Evolutionary conservation across 2,888 invertebrate genomes (phyloP).

Genomic region (Machimus atricapillus): DNA sequence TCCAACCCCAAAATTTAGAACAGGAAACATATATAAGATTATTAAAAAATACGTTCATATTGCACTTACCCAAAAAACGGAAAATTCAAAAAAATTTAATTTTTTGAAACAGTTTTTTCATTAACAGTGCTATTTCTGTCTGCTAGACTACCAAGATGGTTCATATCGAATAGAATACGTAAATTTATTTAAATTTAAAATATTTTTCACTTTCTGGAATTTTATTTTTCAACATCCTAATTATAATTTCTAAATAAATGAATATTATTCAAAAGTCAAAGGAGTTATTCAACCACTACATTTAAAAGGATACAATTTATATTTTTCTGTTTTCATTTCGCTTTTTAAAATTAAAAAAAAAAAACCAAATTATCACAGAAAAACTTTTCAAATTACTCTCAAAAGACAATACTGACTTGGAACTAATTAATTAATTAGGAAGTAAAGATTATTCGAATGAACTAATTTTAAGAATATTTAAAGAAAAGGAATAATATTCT

Average conservation of each 20-base stretch:
- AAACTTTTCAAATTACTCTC: constrained; percentile 36
- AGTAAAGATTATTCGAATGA: constrained; percentile 3
- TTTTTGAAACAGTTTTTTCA: no score
- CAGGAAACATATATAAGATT: no score
- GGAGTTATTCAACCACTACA: constrained; percentile 11
- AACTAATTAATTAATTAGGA: constrained; percentile 24
- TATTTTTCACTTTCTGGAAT: no score
- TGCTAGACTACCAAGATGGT: no score
- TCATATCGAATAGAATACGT: background rate
- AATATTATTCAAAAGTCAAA: background rate
- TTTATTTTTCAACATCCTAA: background rate
- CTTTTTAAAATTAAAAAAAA: constrained; percentile 4
- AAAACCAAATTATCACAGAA: background rate
- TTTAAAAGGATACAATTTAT: constrained; percentile 16
- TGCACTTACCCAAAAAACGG: no score
- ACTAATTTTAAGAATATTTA: constrained; percentile 23
- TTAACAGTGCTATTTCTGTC: no score
- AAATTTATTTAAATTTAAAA: no score
- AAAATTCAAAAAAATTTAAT: no score
- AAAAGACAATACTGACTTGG: constrained; percentile 39
- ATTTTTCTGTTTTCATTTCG: constrained; percentile 35
- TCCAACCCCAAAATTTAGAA: no score
- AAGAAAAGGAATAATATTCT: constrained; percentile 16
- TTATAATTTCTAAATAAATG: background rate
- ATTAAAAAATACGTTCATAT: no score